Evolutionary conservation across 2,888 invertebrate species (phyloP).

Genomic region (Hirudinaria manillensis): DNA sequence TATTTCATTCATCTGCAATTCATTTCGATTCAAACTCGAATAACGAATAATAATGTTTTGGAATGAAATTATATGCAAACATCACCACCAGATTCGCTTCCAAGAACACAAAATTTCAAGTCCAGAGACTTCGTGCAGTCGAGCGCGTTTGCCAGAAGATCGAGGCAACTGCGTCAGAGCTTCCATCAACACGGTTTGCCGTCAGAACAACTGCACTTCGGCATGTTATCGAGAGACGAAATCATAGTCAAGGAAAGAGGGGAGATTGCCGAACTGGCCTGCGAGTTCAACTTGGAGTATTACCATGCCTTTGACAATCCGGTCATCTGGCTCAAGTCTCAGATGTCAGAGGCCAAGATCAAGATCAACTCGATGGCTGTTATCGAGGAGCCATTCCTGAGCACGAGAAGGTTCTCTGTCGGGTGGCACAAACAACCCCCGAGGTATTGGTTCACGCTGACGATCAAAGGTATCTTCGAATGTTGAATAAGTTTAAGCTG

Average conservation of each 20-base stretch:
- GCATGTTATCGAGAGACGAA: not conserved
- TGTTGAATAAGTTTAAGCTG: too few relatives aligned
- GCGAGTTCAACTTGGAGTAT: conserved; percentile 6
- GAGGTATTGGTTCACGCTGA: conserved; percentile 9
- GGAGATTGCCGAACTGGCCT: not conserved
- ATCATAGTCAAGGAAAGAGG: not conserved
- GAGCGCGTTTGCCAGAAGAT: too few relatives aligned
- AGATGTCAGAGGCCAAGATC: not conserved
- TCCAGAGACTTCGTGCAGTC: too few relatives aligned
- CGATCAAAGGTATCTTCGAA: not conserved
- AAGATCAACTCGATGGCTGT: conserved; percentile 10
- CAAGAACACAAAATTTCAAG: too few relatives aligned
- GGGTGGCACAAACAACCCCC: conserved; percentile 2
- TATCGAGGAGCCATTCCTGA: not conserved
- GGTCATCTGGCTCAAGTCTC: conserved; percentile 12
- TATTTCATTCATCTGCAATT: too few relatives aligned
- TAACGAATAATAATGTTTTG: too few relatives aligned
- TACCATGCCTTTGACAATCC: conserved; percentile 6
- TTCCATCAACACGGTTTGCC: not conserved
- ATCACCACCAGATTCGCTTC: too few relatives aligned
- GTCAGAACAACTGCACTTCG: not conserved
- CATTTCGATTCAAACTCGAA: too few relatives aligned
- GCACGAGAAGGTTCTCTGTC: not conserved
- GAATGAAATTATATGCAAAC: too few relatives aligned
- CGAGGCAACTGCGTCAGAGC: not conserved